Conservation (phyloP, 1,140 invertebrate species). For the Amyelois transitella region DNA sequence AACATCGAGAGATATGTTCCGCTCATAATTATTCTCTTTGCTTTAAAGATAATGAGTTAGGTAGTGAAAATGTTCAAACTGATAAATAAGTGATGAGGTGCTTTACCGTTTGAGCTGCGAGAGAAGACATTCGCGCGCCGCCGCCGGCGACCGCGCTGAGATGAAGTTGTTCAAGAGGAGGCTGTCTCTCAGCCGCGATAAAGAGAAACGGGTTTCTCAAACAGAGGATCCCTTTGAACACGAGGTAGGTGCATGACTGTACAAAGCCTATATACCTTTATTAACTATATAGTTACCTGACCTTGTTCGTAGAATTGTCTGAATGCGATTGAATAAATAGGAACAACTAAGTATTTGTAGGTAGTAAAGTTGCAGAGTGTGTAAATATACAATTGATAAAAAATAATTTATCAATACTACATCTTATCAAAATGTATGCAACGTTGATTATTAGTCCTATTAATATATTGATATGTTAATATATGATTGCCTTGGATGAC, state of each 20-base stretch:
- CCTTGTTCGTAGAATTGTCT: not conserved
- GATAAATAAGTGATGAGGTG: constrained; percentile 36
- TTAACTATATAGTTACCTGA: not conserved
- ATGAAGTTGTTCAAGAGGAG: constrained; percentile 72
- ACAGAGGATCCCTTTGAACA: constrained; percentile 65
- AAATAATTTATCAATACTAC: too few species aligned
- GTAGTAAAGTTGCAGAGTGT: too few species aligned
- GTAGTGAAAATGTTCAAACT: constrained; percentile 11
- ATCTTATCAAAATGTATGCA: not conserved
- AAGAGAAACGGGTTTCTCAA: constrained; percentile 58
- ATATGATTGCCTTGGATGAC: not conserved
- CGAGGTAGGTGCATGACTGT: constrained; percentile 43
- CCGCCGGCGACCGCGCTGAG: constrained; percentile 29
- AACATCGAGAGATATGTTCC: too few species aligned
- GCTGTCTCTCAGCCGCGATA: constrained; percentile 65
- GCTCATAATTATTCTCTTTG: constrained; percentile 33
- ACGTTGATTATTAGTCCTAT: not conserved
- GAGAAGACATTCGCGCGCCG: constrained; percentile 37
- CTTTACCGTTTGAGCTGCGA: constrained; percentile 20
- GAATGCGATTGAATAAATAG: too few species aligned
- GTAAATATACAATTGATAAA: too few species aligned
- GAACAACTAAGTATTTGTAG: too few species aligned
- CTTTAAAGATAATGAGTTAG: constrained; percentile 28
- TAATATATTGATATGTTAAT: not conserved
- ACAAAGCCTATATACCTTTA: constrained; percentile 6